Base-by-base conservation (phyloP, 2,113 vertebrate genomes). In the Mystacornis crossleyi region DNA sequence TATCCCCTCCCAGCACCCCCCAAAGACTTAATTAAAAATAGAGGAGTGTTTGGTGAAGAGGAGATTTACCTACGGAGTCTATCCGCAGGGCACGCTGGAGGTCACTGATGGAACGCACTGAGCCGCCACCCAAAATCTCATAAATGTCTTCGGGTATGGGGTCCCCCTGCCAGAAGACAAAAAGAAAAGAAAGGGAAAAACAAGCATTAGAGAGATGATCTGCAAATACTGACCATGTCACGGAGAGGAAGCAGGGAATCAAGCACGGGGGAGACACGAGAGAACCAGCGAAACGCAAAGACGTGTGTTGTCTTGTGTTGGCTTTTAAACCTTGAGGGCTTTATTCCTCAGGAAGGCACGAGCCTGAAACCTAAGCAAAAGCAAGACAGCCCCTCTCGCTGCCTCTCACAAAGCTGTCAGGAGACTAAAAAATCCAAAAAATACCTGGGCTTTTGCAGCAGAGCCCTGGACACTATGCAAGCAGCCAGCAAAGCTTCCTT, bases 21-120 rank as follows among this genome's bases (percentile, higher is more conserved):
- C 3, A 38, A 54, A 28, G 57, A 61, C 55, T 81, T 45, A 43
- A 61, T 61, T 36, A 81, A 65, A 88, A 57, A 72, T 58, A 91
- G 64, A 85, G 73, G 50, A 71, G 48, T 86, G 82, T 93, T 47
- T 71, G 89, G 48, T 9, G 14, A 88, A 92, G 94, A 96, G 79
- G 91, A 97, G 93, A 98, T 99, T 99, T 99, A 99, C 99, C 99
- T 99, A 98, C 98, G 98, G 98, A 98, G 96, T 98, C 98, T 96
- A 99, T 97, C 51, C 92, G 98, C 96, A 99, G 98, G 96, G 99
- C 98, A 33, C 97, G 98, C 97, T 99, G 99, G 93, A 99, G 98
- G 96, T 99, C 99, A 18, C 98, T 98, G 71, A 99, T 98, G 84
- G 99, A 99, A 79, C 98, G 98, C 97, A 99, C 98, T 8, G 99